Percentiles rank a stretch among this genome's conserved stretches.
These are phyloP conservation scores for Chrysolina haemoptera DNA, from an alignment of 2,888 invertebrate genomes.

Conservation along the genomic window DNA sequence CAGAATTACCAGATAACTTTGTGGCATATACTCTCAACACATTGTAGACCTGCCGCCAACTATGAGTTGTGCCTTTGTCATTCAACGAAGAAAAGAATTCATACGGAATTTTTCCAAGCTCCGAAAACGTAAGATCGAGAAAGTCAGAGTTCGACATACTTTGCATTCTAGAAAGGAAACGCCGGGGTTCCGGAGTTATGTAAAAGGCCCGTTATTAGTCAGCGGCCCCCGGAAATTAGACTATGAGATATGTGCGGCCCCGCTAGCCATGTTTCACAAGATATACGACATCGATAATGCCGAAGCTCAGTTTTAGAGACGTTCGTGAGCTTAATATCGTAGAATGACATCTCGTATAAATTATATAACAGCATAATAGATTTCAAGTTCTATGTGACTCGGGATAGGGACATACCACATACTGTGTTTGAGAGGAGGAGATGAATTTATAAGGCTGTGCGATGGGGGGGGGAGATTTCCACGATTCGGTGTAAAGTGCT, in stretches of 20 bases:
- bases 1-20: no score
- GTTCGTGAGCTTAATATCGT: slow-evolving; percentile 53
- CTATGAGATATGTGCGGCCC: slow-evolving; percentile 63
- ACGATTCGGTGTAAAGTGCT: slow-evolving; percentile 36
- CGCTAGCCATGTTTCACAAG: slow-evolving; percentile 60
- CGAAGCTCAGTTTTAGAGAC: slow-evolving; percentile 58
- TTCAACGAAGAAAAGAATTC: no score
- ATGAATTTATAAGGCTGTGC: slow-evolving; percentile 37
- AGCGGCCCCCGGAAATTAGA: slow-evolving; percentile 63
- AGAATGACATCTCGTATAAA: slow-evolving; percentile 62
- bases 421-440: slow-evolving; percentile 36
- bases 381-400: slow-evolving; percentile 50
- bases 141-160: slow-evolving; percentile 41
- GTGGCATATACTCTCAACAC: no score
- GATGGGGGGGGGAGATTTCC: slow-evolving; percentile 23
- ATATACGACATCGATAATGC: slow-evolving; percentile 60
- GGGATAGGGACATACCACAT: slow-evolving; percentile 39
- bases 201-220: slow-evolving; percentile 64
- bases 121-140: slow-evolving; percentile 2
- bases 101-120: slow-evolving; percentile 2
- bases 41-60: no score
- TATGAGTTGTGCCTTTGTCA: no score
- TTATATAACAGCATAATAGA: slow-evolving; percentile 56
- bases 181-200: slow-evolving; percentile 56
- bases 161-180: slow-evolving; percentile 58